Conservation (phyloP, 2,113 vertebrate genomes). For the Leptodactylus fuscus region DNA sequence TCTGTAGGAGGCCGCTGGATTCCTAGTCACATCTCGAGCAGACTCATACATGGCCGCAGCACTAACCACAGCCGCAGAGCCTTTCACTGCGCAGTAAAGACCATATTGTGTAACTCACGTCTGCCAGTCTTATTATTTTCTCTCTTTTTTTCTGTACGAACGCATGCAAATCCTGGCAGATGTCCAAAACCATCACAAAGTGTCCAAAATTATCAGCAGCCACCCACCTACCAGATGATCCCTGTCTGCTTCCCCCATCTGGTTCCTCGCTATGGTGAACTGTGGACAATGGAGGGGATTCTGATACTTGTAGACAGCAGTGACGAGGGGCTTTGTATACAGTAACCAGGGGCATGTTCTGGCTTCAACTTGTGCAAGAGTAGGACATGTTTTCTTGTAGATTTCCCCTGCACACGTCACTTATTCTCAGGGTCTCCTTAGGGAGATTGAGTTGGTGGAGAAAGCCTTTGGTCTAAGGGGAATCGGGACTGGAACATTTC, state of each 20-base stretch:
- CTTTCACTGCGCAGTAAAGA: constrained; percentile 80
- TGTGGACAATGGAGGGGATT: not conserved
- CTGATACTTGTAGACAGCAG: not conserved
- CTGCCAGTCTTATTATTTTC: constrained; percentile 66
- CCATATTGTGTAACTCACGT: constrained; percentile 78
- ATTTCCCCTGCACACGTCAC: no score
- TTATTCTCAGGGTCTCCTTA: no score
- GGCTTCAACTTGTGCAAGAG: no score
- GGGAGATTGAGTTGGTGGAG: no score
- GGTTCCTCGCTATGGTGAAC: not conserved
- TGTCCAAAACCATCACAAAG: constrained; percentile 74
- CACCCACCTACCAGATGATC: constrained; percentile 70
- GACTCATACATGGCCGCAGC: constrained; percentile 66
- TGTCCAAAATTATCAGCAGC: constrained; percentile 82
- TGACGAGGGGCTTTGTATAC: not conserved
- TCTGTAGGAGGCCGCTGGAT: constrained; percentile 13
- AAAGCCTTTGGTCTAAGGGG: no score
- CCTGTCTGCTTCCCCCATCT: constrained; percentile 23
- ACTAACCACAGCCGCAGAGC: constrained; percentile 68
- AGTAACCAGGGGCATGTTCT: no score
- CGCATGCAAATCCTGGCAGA: constrained; percentile 72
- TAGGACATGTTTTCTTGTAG: no score
- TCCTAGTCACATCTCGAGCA: constrained; percentile 68
- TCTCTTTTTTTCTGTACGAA: constrained; percentile 31
- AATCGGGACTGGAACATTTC: no score